Evolutionary conservation across 2,113 vertebrate genomes (phyloP).

Genomic region (Cynocephalus volans): DNA sequence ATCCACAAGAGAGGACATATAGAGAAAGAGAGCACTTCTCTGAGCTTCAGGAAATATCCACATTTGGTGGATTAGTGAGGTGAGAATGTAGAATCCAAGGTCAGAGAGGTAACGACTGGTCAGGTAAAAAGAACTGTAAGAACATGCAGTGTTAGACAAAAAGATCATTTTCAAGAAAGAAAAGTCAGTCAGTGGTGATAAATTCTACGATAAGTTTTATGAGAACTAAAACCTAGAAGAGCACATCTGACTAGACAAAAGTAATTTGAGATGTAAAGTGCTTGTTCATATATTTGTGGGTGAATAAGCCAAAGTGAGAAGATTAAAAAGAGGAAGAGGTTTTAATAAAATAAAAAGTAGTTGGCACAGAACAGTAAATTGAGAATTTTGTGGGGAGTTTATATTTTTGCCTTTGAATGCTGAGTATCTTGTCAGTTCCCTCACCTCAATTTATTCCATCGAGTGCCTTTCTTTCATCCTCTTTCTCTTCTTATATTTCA

Average conservation of each 20-base stretch:
- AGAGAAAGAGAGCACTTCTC: background rate
- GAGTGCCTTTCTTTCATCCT: background rate
- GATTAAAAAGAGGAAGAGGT: background rate
- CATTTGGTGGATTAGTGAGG: background rate
- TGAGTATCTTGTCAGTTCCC: background rate
- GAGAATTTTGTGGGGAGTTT: background rate
- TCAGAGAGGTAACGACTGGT: background rate
- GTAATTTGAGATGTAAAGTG: conserved; percentile 17
- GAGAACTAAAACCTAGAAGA: background rate
- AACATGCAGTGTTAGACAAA: background rate
- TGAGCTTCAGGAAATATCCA: background rate
- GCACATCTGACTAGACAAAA: background rate
- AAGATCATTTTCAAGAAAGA: background rate
- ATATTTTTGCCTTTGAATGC: background rate
- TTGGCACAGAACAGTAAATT: background rate
- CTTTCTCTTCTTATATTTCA: background rate
- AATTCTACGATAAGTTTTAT: background rate
- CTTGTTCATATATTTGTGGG: background rate
- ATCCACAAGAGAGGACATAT: background rate
- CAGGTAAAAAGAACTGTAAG: background rate
- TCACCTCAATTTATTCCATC: background rate
- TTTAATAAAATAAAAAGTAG: background rate
- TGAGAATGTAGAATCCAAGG: background rate
- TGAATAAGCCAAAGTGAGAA: background rate
- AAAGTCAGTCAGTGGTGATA: background rate